Percentiles rank a stretch among this genome's conserved stretches.
phyloP scores from a whole-genome alignment of 2,113 vertebrate genomes.

The Colius striatus region DNA sequence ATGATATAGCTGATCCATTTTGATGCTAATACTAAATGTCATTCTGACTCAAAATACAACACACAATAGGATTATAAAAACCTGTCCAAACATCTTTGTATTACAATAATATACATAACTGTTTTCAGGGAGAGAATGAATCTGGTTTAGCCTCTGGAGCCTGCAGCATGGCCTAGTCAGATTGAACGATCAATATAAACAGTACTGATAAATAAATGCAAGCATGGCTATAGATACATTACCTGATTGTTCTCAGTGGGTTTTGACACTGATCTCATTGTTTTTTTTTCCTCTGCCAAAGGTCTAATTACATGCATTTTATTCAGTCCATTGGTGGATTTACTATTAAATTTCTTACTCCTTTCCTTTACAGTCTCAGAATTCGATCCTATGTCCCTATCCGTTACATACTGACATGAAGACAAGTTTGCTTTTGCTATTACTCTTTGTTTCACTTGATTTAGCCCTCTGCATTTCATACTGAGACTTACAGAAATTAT shows the following conservation, averaged over 20 bases:
- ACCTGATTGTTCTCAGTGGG: slow-evolving; percentile 43
- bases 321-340: slow-evolving; percentile 43
- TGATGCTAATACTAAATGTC: slow-evolving; percentile 25
- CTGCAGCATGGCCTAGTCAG: slow-evolving; percentile 39
- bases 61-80: slow-evolving; percentile 44
- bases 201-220: slow-evolving; percentile 1
- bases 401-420: not conserved
- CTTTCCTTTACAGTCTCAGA: slow-evolving; percentile 7
- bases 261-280: slow-evolving; percentile 44
- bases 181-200: slow-evolving; percentile 11
- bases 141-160: slow-evolving; percentile 29
- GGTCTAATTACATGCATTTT: slow-evolving; percentile 43
- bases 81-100: slow-evolving; percentile 21
- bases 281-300: not conserved
- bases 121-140: slow-evolving; percentile 35
- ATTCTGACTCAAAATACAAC: slow-evolving; percentile 18
- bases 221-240: not conserved
- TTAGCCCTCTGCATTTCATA: not conserved
- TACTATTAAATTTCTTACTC: slow-evolving; percentile 44
- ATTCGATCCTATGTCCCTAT: slow-evolving; percentile 36
- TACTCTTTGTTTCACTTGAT: not conserved
- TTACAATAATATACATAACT: slow-evolving; percentile 34
- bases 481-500: not conserved
- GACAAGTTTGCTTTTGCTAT: not conserved
- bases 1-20: not conserved